phyloP scores from a whole-genome alignment of 2,113 vertebrate species.

The Procavia capensis region DNA sequence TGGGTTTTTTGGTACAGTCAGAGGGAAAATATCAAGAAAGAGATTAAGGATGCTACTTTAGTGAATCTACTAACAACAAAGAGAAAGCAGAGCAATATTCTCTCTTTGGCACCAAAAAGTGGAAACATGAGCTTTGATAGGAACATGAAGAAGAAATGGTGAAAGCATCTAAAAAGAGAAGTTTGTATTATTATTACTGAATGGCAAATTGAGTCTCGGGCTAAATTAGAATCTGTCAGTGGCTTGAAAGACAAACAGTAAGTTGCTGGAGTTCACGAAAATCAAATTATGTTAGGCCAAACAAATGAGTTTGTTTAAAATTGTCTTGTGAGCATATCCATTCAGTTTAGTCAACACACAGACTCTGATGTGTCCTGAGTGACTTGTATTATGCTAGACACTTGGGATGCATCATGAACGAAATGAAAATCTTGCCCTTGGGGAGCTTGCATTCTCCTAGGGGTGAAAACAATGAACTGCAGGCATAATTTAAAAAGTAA shows the following conservation, averaged over 20 bases:
- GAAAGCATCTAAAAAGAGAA: slow-evolving; percentile 10
- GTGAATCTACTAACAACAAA: neutral
- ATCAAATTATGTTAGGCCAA: neutral
- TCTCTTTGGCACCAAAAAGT: neutral
- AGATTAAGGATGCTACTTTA: neutral
- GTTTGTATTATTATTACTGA: neutral
- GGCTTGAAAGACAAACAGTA: neutral
- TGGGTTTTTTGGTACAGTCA: neutral
- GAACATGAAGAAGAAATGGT: neutral
- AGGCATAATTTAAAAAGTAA: neutral
- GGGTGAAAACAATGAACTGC: neutral
- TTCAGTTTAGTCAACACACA: neutral
- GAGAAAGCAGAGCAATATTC: neutral
- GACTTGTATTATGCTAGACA: neutral
- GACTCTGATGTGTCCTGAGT: neutral
- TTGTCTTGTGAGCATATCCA: neutral
- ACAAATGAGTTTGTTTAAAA: neutral
- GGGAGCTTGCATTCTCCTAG: neutral
- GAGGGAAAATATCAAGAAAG: neutral
- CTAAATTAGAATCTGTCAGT: slow-evolving; percentile 10
- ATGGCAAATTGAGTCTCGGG: neutral
- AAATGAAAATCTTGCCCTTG: neutral
- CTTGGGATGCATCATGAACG: neutral
- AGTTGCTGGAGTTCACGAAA: slow-evolving; percentile 28
- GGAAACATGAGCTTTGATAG: neutral